These are phyloP conservation scores for Eudasyphora cyanicolor DNA, from an alignment of 2,888 invertebrate genomes.

Conservation along the genomic window DNA sequence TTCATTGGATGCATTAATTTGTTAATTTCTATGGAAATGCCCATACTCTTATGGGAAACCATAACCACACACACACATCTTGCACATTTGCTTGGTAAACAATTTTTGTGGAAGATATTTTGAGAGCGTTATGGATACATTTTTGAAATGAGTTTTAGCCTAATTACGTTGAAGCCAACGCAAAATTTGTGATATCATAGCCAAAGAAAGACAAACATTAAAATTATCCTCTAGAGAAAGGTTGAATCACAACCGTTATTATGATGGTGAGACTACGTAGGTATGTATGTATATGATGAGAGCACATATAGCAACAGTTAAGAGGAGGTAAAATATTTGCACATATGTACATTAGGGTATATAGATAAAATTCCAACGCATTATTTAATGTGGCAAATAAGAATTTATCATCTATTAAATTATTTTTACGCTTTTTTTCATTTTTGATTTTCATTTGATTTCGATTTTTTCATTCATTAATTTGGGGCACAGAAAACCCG, in stretches of 20 bases:
- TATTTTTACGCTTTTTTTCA: too few relatives aligned
- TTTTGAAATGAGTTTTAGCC: conserved; percentile 10
- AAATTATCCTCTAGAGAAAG: conserved; percentile 13
- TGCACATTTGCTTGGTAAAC: conserved; percentile 18
- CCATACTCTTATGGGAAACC: neutral
- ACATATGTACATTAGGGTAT: neutral
- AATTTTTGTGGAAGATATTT: conserved; percentile 10
- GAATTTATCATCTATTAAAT: too few relatives aligned
- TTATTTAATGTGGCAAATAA: too few relatives aligned
- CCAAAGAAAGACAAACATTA: neutral
- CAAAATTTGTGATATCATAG: conserved; percentile 8
- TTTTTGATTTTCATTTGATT: too few relatives aligned
- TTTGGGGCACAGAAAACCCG: too few relatives aligned
- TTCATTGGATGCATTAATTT: too few relatives aligned
- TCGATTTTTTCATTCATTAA: too few relatives aligned
- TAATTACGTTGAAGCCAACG: conserved; percentile 16
- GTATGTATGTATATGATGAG: too few relatives aligned
- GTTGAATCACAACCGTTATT: neutral
- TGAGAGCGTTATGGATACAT: conserved; percentile 9
- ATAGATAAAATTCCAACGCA: neutral
- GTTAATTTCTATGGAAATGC: neutral
- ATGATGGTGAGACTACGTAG: neutral
- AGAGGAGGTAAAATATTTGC: neutral
- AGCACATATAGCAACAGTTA: too few relatives aligned
- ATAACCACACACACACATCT: too few relatives aligned